phyloP scores from a whole-genome alignment of 2,113 vertebrate genomes.

The Colius striatus region DNA sequence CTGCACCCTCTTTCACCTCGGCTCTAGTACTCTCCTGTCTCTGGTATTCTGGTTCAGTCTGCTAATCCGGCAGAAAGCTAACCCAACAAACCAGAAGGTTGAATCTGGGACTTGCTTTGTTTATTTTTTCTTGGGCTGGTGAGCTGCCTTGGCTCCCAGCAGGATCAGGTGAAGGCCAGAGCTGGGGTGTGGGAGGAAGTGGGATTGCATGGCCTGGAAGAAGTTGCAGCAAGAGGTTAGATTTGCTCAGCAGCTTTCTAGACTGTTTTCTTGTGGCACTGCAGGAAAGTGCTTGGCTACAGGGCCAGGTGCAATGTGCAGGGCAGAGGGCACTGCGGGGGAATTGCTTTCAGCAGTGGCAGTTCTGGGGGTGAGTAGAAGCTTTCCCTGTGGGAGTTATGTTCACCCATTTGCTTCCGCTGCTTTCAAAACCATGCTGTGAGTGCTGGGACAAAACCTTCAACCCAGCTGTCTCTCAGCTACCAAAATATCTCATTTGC shows the following conservation, averaged over 20 bases:
- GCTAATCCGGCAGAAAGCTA: not conserved
- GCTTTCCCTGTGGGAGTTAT: not conserved
- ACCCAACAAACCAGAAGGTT: not conserved
- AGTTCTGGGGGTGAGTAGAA: not conserved
- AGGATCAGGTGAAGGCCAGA: not conserved
- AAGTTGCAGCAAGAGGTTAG: not conserved
- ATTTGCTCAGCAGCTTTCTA: not conserved
- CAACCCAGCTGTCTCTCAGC: slow-evolving; percentile 17
- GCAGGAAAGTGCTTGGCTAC: rapidly evolving
- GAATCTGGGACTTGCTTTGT: not conserved
- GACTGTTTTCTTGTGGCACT: not conserved
- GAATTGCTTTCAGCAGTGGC: not conserved
- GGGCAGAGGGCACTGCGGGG: not conserved
- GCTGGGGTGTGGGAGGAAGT: not conserved
- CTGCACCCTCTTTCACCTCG: not conserved
- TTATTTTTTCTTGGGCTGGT: not conserved
- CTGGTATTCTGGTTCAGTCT: not conserved
- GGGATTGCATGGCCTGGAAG: not conserved
- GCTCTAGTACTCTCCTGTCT: not conserved
- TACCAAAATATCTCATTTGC: slow-evolving; percentile 55
- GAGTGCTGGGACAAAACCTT: not conserved
- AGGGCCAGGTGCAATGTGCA: not conserved
- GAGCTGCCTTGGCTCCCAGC: not conserved
- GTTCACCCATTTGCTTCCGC: slow-evolving; percentile 2
- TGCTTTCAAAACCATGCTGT: slow-evolving; percentile 32